Evolutionary conservation across 2,113 vertebrate genomes (phyloP), one percentile per base, ranked within the genome.

Genomic region (Cinclus mexicanus): DNA sequence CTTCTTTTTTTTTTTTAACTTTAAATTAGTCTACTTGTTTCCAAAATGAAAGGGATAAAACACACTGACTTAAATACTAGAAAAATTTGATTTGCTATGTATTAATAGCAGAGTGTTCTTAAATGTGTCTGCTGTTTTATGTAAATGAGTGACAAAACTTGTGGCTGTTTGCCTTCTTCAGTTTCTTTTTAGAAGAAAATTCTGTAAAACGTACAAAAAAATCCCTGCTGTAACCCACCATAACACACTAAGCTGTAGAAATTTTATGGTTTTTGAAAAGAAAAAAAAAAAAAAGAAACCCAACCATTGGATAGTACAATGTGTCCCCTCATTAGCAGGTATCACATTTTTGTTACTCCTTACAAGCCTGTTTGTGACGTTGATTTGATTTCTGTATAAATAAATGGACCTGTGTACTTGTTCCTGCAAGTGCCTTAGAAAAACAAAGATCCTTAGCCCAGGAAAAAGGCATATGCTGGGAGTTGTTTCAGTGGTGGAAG

Each of bases 341-440:
- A 70, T 23, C 25, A 39, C 52, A 83, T 95, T 86, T 89, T 89
- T 78, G 57, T 47, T 52, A 76, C 59, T 63, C 76, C 59, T 86
- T 68, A 55, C 76, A 91, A 68, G 55, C 33, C 28, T 12, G 10
- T 83, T 88, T 5, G 7, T 39, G n/a, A 37, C 24, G 1, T 57
- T 82, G 59, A 74, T 90, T 77, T 42, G 46, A 64, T 83, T 44
- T 80, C 67, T 6, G 2, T 81, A 11, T 59, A 50, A 90, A 70
- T 55, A 82, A 92, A 90, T 53, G 47, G 56, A 68, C 63, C 87
- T 87, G 67, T 64, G 10, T 61, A 82, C 95, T 92, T 97, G 87
- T 93, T 96, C 41, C 71, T 92, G 92, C 53, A 57, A 93, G 97
- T 98, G 98, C 98, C 98, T 98, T 98, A 97, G 87, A 89, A 89